phyloP scores from a whole-genome alignment of 2,113 vertebrate species.

The Limanda limanda region DNA sequence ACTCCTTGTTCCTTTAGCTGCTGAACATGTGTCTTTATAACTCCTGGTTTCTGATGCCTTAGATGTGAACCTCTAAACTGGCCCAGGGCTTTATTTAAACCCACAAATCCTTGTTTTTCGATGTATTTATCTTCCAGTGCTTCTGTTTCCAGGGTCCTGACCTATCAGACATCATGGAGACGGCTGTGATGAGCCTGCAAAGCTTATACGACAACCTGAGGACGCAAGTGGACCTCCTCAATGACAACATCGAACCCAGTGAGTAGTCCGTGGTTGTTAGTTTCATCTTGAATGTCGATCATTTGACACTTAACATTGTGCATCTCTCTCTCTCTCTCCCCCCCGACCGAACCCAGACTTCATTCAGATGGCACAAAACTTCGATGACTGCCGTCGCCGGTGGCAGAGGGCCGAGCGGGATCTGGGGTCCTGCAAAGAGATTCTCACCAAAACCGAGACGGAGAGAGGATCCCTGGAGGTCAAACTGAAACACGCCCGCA shows the following conservation, averaged over 20 bases:
- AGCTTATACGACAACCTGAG: constrained; percentile 86
- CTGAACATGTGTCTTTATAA: neutral
- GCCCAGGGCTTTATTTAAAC: no score
- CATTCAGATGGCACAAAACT: constrained; percentile 91
- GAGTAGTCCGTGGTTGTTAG: constrained; percentile 73
- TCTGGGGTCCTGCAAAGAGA: constrained; percentile 87
- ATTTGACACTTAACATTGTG: neutral
- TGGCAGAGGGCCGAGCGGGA: constrained; percentile 87
- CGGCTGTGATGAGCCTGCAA: constrained; percentile 83
- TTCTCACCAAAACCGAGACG: constrained; percentile 89
- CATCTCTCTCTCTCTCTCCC: no score
- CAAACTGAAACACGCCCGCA: constrained; percentile 97
- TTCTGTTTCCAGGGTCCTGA: neutral
- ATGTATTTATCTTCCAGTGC: neutral
- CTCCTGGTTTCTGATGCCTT: no score
- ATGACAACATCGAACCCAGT: constrained; percentile 90
- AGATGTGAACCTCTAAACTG: no score
- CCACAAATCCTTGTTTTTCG: no score
- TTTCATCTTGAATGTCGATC: neutral
- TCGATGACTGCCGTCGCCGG: constrained; percentile 89
- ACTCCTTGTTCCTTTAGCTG: neutral
- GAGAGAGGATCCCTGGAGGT: constrained; percentile 92
- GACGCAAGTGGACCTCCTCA: constrained; percentile 88
- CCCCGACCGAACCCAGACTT: constrained; percentile 86
- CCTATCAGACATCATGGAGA: constrained; percentile 85